Evolutionary conservation across 2,888 invertebrate species (phyloP), one percentile per base, ranked within the genome.

Genomic region (Escarpia spicata): DNA sequence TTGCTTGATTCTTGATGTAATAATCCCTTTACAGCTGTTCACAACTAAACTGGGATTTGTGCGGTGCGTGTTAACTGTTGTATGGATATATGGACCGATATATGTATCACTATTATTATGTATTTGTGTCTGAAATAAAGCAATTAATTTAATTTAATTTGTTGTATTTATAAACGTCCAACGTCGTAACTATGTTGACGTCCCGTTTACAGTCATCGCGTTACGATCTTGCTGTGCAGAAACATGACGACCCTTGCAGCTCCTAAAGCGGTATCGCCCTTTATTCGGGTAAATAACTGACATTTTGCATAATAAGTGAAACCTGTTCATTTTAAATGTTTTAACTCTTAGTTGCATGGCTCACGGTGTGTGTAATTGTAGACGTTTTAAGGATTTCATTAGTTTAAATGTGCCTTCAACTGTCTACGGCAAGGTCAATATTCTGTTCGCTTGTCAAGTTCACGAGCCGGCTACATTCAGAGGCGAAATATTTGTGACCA

Each of bases 221-320:
- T n/a, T 75, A 75, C 75, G 75, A 75, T 75, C 75, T 6, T 26
- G 26, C 75, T 75, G 75, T 75, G 75, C 75, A 75, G 75, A 75
- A 75, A 75, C 75, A 75, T 75, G 75, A 75, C 75, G 75, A 75
- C 75, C 75, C 75, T 75, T 75, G 26, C 75, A 75, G 75, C 75
- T 26, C 75, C 75, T 26, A 75, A 26, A 75, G 75, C 75, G 75
- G 75, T 75, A 0, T 75, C 75, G 75, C 75, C 75, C 19, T 75
- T 75, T 75, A 75, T 75, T 26, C 19, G 75, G 75, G 75, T 75
- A 75, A 75, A 75, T 75, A 75, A 6, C 19, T 75, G 75, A 75
- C 75, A 75, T 26, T 75, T 75, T 19, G 19, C 75, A 26, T 75
- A 26, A 75, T 75, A 75, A 26, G 6, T 75, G 26, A 75, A 75